These are phyloP conservation scores for Podarcis siculus DNA, from an alignment of 2,797 vertebrate species.

Conservation along the genomic window DNA sequence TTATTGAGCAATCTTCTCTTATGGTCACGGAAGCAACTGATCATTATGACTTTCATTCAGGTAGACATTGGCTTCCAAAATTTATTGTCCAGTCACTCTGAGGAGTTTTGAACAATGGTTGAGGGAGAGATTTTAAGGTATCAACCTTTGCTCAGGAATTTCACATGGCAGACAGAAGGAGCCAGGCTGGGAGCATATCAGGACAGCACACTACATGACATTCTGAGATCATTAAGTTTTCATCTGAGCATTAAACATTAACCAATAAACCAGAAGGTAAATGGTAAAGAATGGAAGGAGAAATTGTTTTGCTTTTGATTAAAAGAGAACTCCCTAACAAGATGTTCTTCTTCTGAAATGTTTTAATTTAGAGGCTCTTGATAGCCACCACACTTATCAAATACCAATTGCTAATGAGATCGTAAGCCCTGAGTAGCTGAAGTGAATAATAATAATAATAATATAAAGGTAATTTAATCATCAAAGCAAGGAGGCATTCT, in stretches of 20 bases:
- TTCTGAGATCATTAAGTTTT: conserved; percentile 75
- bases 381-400: conserved; percentile 71
- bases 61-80: conserved; percentile 31
- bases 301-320: conserved; percentile 57
- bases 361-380: conserved; percentile 71
- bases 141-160: conserved; percentile 35
- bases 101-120: conserved; percentile 43
- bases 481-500: conserved; percentile 45
- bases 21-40: conserved; percentile 11
- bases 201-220: conserved; percentile 37
- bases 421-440: conserved; percentile 69
- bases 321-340: conserved; percentile 63
- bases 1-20: no score
- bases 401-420: conserved; percentile 78
- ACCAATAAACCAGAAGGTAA: conserved; percentile 69
- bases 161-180: conserved; percentile 38
- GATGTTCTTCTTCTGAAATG: conserved; percentile 70
- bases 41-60: conserved; percentile 50
- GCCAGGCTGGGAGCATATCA: conserved; percentile 28
- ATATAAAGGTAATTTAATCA: conserved; percentile 73
- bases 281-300: conserved; percentile 60
- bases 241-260: conserved; percentile 73
- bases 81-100: conserved; percentile 34
- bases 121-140: conserved; percentile 39
- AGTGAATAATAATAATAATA: conserved; percentile 51